Base-by-base conservation (phyloP, 2,888 invertebrate species). In the Eucriotettix oculatus region DNA sequence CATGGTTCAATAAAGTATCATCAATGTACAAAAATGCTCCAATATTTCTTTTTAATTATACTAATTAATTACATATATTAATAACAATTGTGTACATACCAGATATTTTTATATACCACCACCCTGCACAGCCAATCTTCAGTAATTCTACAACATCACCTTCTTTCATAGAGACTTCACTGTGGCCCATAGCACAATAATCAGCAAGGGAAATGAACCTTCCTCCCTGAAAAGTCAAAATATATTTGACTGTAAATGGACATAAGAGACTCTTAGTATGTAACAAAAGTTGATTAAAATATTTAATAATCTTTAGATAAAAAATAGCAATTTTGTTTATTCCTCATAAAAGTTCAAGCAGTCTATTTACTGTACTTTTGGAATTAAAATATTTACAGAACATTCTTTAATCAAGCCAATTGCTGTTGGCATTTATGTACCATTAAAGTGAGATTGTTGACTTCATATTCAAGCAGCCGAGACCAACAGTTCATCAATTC, bases 51-150 rank as follows among this genome's bases (percentile, higher is more conserved):
- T 5, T 29, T 2, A 5, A 29, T 29, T 29, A 5, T 29, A 29
- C 29, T 29, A 29, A 29, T 29, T 29, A 29, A 29, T 29, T 29
- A 29, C 29, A 29, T 29, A 29, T 29, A 2, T 29, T 29, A 29
- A 29, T 7, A 29, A 2, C 29, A 29, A 29, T 29, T 29, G 2
- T 2, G 54, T n/a, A 71, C 75, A 74, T 75, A 86, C 88, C 87
- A 72, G 87, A 78, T 61, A 89, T 81, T 69, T 88, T 86, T 71
- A 94, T 90, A 78, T 90, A 93, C 94, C 94, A 95, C 95, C 95
- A 95, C 67, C 95, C 94, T 67, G 92, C 92, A 76, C 90, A 91
- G 71, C 94, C 94, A 67, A 92, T 87, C 76, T 93, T 92, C 67
- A 93, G 81, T 67, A 95, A 80, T 72, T 93, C 91, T 67, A 95